Evolutionary conservation across 1,140 invertebrate species (phyloP).

Genomic region (Lordiphosa mommai): DNA sequence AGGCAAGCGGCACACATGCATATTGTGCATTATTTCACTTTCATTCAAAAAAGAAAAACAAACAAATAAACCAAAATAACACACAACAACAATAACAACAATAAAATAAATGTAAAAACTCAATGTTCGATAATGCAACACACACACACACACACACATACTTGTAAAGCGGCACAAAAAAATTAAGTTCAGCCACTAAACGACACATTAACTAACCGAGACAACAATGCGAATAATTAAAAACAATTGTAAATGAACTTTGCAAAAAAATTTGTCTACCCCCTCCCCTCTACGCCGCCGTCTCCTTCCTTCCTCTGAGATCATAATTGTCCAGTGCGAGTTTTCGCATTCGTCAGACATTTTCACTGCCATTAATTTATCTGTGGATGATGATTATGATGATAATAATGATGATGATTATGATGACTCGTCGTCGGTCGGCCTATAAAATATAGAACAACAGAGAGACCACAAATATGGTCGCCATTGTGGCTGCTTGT

Average conservation of each 20-base stretch:
- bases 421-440: not conserved
- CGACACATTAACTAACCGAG: conserved; percentile 35
- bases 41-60: conserved; percentile 31
- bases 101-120: conserved; percentile 30
- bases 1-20: conserved; percentile 2
- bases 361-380: conserved; percentile 52
- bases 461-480: conserved; percentile 24
- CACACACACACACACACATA: not conserved
- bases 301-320: not conserved
- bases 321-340: conserved; percentile 13
- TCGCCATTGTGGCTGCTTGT: conserved; percentile 38
- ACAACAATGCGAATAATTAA: conserved; percentile 49
- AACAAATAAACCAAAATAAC: conserved; percentile 15
- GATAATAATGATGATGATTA: not conserved
- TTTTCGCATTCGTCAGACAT: conserved; percentile 20
- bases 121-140: conserved; percentile 26
- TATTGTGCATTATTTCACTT: conserved; percentile 49
- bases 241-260: conserved; percentile 44
- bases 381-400: conserved; percentile 1
- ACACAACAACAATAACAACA: conserved; percentile 1
- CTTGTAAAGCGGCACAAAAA: not conserved
- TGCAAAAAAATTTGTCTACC: not conserved
- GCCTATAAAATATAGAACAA: conserved; percentile 1
- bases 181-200: conserved; percentile 50
- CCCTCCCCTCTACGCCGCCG: not conserved